A percentile compares a stretch with the other conserved stretches of the same genome.
Conservation (phyloP, 2,113 vertebrate genomes). For the Myiagra hebetior region DNA sequence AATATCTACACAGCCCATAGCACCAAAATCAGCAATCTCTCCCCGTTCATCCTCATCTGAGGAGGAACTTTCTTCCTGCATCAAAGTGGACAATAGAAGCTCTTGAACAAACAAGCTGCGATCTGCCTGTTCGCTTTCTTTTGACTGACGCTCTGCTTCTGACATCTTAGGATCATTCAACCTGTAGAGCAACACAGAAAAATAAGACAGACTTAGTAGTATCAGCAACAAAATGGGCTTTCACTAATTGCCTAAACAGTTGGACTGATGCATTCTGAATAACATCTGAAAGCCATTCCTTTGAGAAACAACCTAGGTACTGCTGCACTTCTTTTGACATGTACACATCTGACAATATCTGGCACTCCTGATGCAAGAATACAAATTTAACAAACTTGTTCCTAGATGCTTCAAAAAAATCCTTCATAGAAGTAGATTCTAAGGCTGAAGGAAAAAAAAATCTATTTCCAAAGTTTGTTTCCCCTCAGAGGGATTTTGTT, state of each 20-base stretch:
- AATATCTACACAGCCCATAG: constrained; percentile 99
- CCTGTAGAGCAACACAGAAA: constrained; percentile 68
- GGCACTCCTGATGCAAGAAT: neutral
- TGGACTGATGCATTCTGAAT: neutral
- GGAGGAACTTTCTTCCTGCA: constrained; percentile 92
- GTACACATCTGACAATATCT: neutral
- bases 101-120: constrained; percentile 96
- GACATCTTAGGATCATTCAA: constrained; percentile 96
- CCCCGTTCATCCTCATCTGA: constrained; percentile 96
- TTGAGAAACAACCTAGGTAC: constrained; percentile 1
- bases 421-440: neutral
- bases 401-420: neutral
- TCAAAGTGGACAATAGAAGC: constrained; percentile 93
- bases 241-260: neutral
- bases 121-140: constrained; percentile 91
- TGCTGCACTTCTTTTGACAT: neutral
- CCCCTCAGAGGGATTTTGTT: neutral
- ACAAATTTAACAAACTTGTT: constrained; percentile 7
- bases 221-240: neutral
- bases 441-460: neutral
- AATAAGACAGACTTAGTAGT: neutral
- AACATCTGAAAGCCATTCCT: constrained; percentile 4
- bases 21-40: constrained; percentile 95
- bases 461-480: neutral
- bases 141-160: constrained; percentile 89